Conservation (phyloP, 2,797 vertebrate genomes). For the Crossoptilon crossoptilon region DNA sequence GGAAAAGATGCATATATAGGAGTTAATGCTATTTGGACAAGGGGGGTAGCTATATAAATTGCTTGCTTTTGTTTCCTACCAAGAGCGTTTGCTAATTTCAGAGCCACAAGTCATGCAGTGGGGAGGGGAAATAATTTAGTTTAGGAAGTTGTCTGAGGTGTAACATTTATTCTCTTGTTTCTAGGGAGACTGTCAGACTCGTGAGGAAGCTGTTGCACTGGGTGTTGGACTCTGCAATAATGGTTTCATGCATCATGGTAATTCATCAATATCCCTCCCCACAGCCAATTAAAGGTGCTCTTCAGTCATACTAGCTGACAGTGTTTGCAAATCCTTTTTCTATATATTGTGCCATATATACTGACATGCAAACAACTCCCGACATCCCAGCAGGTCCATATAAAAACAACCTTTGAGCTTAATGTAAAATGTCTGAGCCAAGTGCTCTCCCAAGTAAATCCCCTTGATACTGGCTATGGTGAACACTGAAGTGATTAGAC, state of each 20-base stretch:
- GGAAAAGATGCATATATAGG: conserved; percentile 15
- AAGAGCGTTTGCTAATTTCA: conserved; percentile 39
- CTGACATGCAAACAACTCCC: neutral
- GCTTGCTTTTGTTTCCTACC: conserved; percentile 50
- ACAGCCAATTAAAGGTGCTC: neutral
- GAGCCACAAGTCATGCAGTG: neutral
- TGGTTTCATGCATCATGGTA: conserved; percentile 99
- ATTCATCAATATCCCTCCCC: conserved; percentile 17
- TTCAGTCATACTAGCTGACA: neutral
- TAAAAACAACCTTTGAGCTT: neutral
- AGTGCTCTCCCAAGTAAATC: neutral
- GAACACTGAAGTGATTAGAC: neutral
- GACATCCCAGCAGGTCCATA: neutral
- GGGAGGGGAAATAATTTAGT: neutral
- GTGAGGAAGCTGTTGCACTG: conserved; percentile 94
- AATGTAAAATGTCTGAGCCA: neutral
- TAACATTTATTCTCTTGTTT: conserved; percentile 69
- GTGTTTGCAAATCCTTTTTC: neutral
- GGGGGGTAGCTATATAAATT: conserved; percentile 20
- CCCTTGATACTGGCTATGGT: neutral
- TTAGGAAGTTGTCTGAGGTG: conserved; percentile 15
- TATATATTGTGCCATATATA: neutral
- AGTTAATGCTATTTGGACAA: neutral
- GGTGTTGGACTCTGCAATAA: conserved; percentile 98
- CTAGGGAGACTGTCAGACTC: conserved; percentile 95